Conservation (phyloP, 2,113 vertebrate species). For the Acinonyx jubatus region DNA sequence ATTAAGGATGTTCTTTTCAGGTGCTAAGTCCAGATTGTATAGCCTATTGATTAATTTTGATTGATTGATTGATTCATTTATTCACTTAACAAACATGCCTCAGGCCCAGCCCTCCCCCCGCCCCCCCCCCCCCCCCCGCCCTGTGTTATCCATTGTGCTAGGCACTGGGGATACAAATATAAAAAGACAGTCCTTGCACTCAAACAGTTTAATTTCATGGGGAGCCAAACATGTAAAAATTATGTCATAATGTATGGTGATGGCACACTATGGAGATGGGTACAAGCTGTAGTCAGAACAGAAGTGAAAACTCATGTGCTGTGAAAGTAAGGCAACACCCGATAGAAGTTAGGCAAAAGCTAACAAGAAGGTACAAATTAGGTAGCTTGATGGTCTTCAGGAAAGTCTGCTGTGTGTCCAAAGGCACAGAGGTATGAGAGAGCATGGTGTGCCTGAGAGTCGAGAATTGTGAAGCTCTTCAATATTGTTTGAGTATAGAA, state of each 20-base stretch:
- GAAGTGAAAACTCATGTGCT: not conserved
- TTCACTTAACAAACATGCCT: not conserved
- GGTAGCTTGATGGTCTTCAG: not conserved
- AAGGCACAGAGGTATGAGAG: not conserved
- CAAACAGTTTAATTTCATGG: not conserved
- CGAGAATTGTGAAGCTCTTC: not conserved
- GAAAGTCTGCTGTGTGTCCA: not conserved
- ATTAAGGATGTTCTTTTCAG: not conserved
- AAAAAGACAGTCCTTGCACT: not conserved
- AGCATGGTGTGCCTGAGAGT: not conserved
- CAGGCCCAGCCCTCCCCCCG: not conserved
- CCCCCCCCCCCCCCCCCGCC: not conserved
- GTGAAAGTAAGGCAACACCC: not conserved
- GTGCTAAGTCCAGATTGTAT: not conserved
- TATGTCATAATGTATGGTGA: not conserved
- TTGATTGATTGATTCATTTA: not conserved
- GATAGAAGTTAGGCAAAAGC: not conserved
- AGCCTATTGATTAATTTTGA: not conserved
- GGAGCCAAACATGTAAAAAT: not conserved
- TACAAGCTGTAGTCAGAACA: not conserved
- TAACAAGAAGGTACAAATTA: not conserved
- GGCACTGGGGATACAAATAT: not conserved
- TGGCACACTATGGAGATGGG: not conserved
- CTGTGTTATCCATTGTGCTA: not conserved
- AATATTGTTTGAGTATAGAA: not conserved